Evolutionary conservation across 2,113 vertebrate genomes (phyloP), one percentile per base, ranked within the genome.

Genomic region (Eubucco bourcierii): DNA sequence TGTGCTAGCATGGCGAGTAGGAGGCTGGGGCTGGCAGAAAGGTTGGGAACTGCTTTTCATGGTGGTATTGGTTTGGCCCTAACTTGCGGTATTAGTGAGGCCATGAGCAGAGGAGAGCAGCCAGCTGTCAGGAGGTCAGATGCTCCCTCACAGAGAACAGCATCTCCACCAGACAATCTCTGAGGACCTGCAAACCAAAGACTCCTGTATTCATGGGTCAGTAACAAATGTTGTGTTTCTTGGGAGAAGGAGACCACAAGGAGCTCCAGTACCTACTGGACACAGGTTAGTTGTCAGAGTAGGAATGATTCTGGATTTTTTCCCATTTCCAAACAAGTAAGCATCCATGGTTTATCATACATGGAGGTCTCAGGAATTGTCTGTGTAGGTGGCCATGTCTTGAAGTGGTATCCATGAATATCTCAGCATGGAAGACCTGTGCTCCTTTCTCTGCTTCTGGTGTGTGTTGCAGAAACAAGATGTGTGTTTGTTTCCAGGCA

Each of bases 111-210:
- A 37, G 68, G 18, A 58, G 44, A 71, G 20, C 5, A 39, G 41
- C 4, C 80, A 44, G 39, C 29, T 87, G 56, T 46, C 31, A 27
- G 82, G 55, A n/a, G 70, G 53, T 28, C 29, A 75, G 61, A 3
- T 72, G 47, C 41, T 78, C 33, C 39, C 67, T 65, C 52, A 5
- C 8, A 0, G 15, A 73, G 59, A 74, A 7, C 31, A 63, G 52
- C 65, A 55, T 66, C 60, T 85, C n/a, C 12, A 31, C 46, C 1
- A 2, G 31, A 12, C 2, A 0, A 0, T 31, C 37, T 10, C 25
- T 76, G 50, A 13, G 64, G 7, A 6, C 46, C 50, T 52, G 50
- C 50, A 52, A 52, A 52, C 21, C 25, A 37, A 31, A 71, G 28
- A 31, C 14, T 60, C 20, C 25, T 59, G 39, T 70, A 39, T 24